These are phyloP conservation scores for Drosophila suzukii DNA, from an alignment of 1,140 invertebrate genomes.

Conservation along the genomic window DNA sequence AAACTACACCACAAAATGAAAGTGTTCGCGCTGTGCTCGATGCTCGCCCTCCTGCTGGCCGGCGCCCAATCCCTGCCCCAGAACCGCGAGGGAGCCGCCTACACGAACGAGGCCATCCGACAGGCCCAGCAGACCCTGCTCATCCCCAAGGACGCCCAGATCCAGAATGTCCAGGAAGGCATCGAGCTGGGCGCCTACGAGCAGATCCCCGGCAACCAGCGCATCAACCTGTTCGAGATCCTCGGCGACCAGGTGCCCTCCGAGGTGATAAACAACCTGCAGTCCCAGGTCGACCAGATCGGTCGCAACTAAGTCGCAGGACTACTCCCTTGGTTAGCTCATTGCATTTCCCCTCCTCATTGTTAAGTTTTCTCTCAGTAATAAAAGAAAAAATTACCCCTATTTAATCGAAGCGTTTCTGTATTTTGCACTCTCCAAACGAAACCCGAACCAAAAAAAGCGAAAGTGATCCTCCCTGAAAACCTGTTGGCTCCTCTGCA, in stretches of 20 bases:
- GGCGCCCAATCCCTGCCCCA: slow-evolving; percentile 87
- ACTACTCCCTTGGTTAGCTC: slow-evolving; percentile 23
- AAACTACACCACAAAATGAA: slow-evolving; percentile 65
- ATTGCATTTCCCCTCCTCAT: slow-evolving; percentile 47
- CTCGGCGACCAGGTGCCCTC: slow-evolving; percentile 92
- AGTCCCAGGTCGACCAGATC: slow-evolving; percentile 92
- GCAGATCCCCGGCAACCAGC: slow-evolving; percentile 92
- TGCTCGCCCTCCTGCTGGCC: slow-evolving; percentile 84
- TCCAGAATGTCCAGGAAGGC: slow-evolving; percentile 93
- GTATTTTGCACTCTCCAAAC: slow-evolving; percentile 16
- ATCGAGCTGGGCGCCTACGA: slow-evolving; percentile 93
- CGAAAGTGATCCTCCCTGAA: slow-evolving; percentile 61
- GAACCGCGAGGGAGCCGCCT: slow-evolving; percentile 90
- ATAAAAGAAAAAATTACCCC: slow-evolving; percentile 43
- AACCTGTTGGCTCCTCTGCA: slow-evolving; percentile 66
- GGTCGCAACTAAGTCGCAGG: slow-evolving; percentile 86
- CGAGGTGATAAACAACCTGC: slow-evolving; percentile 94
- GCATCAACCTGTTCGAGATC: slow-evolving; percentile 92
- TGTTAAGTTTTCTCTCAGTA: slow-evolving; percentile 76
- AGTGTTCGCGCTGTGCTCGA: slow-evolving; percentile 81
- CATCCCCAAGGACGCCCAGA: slow-evolving; percentile 93
- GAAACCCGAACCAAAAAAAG: slow-evolving; percentile 15
- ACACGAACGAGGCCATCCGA: slow-evolving; percentile 93
- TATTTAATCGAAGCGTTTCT: slow-evolving; percentile 54
- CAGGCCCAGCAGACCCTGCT: slow-evolving; percentile 93